Conservation (phyloP, 2,888 invertebrate species). For the Morinoia aosen region DNA sequence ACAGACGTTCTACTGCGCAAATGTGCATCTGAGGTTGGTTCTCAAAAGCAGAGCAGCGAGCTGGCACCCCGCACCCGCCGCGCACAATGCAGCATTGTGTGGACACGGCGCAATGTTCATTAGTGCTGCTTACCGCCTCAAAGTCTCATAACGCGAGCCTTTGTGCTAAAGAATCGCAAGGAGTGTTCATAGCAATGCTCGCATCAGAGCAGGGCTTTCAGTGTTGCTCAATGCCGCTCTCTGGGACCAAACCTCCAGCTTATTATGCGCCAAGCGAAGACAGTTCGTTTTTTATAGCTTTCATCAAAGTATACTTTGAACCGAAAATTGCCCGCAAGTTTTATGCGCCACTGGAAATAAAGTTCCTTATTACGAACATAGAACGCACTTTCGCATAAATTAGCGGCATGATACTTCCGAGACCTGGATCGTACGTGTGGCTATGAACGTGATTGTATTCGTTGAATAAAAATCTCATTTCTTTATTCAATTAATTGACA, state of each 20-base stretch:
- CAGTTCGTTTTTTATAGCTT: neutral
- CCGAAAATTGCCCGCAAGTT: neutral
- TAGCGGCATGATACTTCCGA: neutral
- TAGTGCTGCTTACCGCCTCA: neutral
- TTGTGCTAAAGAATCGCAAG: neutral
- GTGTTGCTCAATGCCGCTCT: neutral
- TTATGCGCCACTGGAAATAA: neutral
- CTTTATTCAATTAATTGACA: neutral
- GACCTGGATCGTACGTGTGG: neutral
- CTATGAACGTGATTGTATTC: neutral
- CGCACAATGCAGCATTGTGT: neutral
- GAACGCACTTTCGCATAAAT: neutral
- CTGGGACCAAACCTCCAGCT: neutral
- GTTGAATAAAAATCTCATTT: too few relatives aligned
- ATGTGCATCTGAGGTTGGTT: neutral
- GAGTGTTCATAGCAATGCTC: neutral
- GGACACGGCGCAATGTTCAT: neutral
- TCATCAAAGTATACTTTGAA: neutral
- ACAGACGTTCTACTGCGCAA: neutral
- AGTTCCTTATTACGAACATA: neutral
- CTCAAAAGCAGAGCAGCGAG: neutral
- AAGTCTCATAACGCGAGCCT: neutral
- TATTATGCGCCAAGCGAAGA: conserved; percentile 32
- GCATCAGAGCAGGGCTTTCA: neutral
- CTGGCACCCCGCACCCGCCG: neutral